A percentile compares a stretch with the other conserved stretches of the same genome.
These are phyloP conservation scores for Spizella passerina DNA, from an alignment of 2,797 vertebrate species.

Conservation along the genomic window DNA sequence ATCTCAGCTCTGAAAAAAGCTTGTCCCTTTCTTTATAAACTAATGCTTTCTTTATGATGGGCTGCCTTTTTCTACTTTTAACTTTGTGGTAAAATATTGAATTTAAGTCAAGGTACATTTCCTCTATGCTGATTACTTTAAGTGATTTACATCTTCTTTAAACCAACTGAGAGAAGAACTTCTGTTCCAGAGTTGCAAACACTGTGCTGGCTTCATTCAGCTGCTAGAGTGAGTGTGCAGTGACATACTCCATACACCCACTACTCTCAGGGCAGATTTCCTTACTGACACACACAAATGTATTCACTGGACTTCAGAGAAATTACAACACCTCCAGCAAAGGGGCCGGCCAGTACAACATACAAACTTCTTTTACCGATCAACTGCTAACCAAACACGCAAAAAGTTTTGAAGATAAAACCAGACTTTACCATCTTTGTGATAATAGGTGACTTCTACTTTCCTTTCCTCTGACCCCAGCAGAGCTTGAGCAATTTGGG, in stretches of 20 bases:
- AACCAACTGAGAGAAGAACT: not conserved
- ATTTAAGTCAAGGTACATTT: not conserved
- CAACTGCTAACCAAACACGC: not conserved
- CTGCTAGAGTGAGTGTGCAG: not conserved
- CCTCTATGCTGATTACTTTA: not conserved
- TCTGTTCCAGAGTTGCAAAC: not conserved
- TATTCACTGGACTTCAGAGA: not conserved
- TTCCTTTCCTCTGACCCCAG: constrained; percentile 95
- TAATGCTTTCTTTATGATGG: not conserved
- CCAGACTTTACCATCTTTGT: constrained; percentile 92
- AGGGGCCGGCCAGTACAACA: not conserved
- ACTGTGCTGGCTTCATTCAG: not conserved
- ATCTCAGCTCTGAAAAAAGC: not conserved
- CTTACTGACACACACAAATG: not conserved
- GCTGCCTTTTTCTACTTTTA: not conserved
- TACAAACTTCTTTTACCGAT: not conserved
- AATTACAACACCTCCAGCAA: not conserved
- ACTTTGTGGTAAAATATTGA: not conserved
- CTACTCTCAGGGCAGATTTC: not conserved
- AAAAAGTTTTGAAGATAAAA: constrained; percentile 27
- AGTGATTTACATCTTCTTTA: not conserved
- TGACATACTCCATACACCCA: not conserved
- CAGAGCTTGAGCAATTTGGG: constrained; percentile 91
- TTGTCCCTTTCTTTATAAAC: not conserved
- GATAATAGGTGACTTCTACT: constrained; percentile 96